Evolutionary conservation across 2,113 vertebrate species (phyloP), one percentile per base, ranked within the genome.

Genomic region (Nasalis larvatus): DNA sequence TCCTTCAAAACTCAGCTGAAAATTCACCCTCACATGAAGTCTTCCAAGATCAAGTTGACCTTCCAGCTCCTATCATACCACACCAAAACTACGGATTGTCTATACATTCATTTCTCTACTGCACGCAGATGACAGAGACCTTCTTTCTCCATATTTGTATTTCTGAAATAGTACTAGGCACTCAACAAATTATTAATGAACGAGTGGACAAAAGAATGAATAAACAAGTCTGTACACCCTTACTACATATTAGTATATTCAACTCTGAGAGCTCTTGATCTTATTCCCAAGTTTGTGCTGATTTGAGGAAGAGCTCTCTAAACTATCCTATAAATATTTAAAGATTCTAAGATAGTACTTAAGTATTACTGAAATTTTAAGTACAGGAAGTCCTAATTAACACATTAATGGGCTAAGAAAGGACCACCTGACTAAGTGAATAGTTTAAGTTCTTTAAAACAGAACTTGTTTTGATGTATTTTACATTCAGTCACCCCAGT

Each of bases 271-370:
- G 95, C 95, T 96, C 98, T 98, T 88, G 56, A 97, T 96, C 89
- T 93, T 92, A 95, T 90, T 96, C 71, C 89, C 81, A 97, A 93
- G 52, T 96, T 90, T 77, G 89, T 82, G 83, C 95, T 98, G 94
- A 95, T 98, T 96, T 97, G 66, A 98, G 95, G 25, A 97, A 89
- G 47, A 69, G 52, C 94, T 90, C 95, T 98, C 87, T 85, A 97
- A 97, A 94, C 81, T 66, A 92, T 73, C 49, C 94, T 76, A 98
- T 98, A 96, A 98, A 98, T 98, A 98, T 98, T 98, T 98, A 98
- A 98, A 96, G 88, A 94, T 90, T 83, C 90, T 87, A 96, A 97
- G 87, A 96, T 74, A 82, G 92, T 78, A 97, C 96, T 98, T 95
- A 95, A 97, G 92, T 96, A 76, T 91, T 88, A 95, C 83, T 86